Evolutionary conservation across 2,113 vertebrate species (phyloP), one percentile per base, ranked within the genome.

Genomic region (Zosterops lateralis): DNA sequence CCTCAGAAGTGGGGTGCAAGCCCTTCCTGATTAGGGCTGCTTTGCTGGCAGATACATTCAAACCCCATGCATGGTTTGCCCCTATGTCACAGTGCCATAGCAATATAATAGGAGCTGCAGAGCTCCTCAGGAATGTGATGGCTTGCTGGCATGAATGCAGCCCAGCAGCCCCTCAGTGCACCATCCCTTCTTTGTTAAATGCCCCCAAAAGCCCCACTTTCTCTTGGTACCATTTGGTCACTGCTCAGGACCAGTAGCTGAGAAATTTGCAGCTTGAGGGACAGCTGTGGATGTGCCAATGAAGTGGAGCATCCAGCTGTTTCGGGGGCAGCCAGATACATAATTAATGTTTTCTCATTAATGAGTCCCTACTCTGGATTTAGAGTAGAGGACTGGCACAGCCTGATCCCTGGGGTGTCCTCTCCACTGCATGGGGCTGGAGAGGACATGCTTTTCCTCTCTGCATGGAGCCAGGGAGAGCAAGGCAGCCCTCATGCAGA

Each of bases 81-180:
- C 51, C n/a, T 22, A 0, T 31, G 75, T 89, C 0, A 1, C 36
- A 18, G 50, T 34, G 51, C 57, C 2, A 2, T 8, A 53, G 54
- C 26, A 29, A 8, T 47, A 24, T 40, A 28, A 20, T 7, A 17
- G 65, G 36, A 79, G 42, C n/a, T 75, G 53, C 1, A 9, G 48
- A 29, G 31, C 65, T 80, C 31, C 68, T 78, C 29, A 42, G 57
- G 48, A 53, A 14, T 1, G 3, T 16, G 42, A 3, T 50, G 20
- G 42, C 56, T 89, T 1, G 0, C 36, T 87, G 66, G 50, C 62
- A 50, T 57, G 75, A 57, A 48, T 0, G 4, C 40, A 80, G 34
- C 45, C 82, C 36, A 28, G 15, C 61, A 84, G 25, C 57, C 1
- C 0, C 44, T 78, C 1, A 2, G 65, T 29, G 36, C 54, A 28